Conservation (phyloP, 2,797 vertebrate species). For the Brachyrhaphis roseni region DNA sequence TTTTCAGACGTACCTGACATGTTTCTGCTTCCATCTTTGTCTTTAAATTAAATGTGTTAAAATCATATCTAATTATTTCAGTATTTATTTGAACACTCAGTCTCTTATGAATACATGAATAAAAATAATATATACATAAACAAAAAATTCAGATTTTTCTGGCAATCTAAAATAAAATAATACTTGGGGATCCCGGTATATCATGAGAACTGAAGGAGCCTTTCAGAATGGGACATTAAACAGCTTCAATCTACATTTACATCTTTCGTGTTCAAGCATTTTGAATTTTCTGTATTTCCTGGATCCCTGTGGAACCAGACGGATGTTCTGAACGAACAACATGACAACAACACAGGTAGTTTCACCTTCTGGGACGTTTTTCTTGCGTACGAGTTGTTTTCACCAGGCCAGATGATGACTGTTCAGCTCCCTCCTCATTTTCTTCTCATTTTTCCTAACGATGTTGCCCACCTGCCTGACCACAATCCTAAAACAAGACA, state of each 20-base stretch:
- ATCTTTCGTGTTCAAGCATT: not conserved
- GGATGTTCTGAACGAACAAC: not conserved
- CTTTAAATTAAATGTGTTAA: not conserved
- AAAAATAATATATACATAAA: not conserved
- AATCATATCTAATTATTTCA: not conserved
- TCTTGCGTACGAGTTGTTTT: not conserved
- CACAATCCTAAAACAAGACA: conserved; percentile 53
- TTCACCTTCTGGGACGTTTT: not conserved
- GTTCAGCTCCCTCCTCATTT: conserved; percentile 21
- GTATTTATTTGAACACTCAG: not conserved
- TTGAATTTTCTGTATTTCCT: not conserved
- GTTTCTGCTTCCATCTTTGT: too few species aligned
- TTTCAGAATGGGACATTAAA: not conserved
- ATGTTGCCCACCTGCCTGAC: conserved; percentile 60
- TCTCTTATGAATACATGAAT: not conserved
- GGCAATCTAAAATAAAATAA: not conserved
- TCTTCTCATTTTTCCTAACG: conserved; percentile 17
- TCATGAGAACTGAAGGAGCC: not conserved
- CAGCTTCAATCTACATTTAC: not conserved
- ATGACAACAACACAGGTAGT: not conserved
- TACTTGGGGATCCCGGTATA: not conserved
- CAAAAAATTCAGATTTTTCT: not conserved
- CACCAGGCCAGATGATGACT: conserved; percentile 21
- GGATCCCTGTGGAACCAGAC: not conserved
- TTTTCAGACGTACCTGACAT: too few species aligned